Evolutionary conservation across 2,797 vertebrate genomes (phyloP).

Genomic region (Danio aesculapii): DNA sequence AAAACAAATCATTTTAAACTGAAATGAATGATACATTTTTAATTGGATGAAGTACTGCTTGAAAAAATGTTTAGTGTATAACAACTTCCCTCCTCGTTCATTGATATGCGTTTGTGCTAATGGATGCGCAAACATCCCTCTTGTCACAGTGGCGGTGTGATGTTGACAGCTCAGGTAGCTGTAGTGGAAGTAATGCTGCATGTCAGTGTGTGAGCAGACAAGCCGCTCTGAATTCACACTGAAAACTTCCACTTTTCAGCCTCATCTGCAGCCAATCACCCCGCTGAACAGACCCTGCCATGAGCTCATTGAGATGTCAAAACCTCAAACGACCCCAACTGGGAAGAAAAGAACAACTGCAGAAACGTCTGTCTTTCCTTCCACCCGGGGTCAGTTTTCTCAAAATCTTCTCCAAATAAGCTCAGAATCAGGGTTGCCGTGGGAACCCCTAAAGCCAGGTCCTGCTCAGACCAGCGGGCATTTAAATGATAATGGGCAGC

Average conservation of each 20-base stretch:
- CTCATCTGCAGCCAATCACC: slow-evolving; percentile 56
- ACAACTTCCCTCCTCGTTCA: background rate
- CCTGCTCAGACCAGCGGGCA: slow-evolving; percentile 46
- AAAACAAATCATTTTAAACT: no score
- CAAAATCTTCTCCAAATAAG: slow-evolving; percentile 37
- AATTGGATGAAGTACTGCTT: no score
- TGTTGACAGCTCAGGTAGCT: slow-evolving; percentile 19
- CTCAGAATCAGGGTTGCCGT: slow-evolving; percentile 71
- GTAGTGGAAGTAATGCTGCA: slow-evolving; percentile 57
- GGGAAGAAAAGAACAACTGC: slow-evolving; percentile 49
- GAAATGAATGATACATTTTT: no score
- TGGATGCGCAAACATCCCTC: slow-evolving; percentile 3
- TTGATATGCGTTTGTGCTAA: slow-evolving; percentile 6
- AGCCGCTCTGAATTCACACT: slow-evolving; percentile 43
- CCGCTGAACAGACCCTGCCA: slow-evolving; percentile 40
- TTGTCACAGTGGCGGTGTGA: slow-evolving; percentile 8
- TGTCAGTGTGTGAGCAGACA: slow-evolving; percentile 46
- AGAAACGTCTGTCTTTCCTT: slow-evolving; percentile 28
- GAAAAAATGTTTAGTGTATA: no score
- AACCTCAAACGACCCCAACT: slow-evolving; percentile 55
- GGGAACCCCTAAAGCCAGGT: slow-evolving; percentile 78
- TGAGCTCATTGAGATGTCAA: slow-evolving; percentile 67
- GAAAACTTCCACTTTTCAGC: slow-evolving; percentile 52
- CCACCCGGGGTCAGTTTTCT: slow-evolving; percentile 28
- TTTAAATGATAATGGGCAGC: slow-evolving; percentile 65